Conservation (phyloP, 64 coral and sea anemone species). For the Anthopleura sola region DNA sequence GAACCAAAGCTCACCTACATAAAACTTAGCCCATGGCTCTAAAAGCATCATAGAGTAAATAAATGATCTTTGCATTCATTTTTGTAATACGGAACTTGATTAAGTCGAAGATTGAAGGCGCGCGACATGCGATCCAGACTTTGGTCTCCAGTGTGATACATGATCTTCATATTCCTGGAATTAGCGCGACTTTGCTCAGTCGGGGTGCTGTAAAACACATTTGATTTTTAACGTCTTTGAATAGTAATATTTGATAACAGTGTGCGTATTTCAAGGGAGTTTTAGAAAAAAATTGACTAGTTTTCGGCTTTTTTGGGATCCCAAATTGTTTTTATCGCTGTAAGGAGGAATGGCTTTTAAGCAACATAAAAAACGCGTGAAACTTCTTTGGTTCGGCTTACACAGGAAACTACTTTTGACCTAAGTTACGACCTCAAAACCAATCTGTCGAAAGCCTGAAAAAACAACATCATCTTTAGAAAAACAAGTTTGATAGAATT, state of each 20-base stretch:
- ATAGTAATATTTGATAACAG: background rate
- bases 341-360: no score
- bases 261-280: background rate
- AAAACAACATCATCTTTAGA: background rate
- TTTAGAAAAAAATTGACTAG: background rate
- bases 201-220: background rate
- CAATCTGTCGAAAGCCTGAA: background rate
- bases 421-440: background rate
- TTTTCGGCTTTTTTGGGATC: background rate
- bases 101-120: background rate
- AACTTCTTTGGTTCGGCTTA: no score
- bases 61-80: background rate
- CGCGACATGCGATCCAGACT: constrained; percentile 6
- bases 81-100: background rate
- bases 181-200: background rate
- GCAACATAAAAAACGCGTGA: no score
- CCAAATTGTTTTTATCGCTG: background rate
- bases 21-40: background rate
- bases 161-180: background rate
- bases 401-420: background rate
- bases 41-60: constrained; percentile 2
- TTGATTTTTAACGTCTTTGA: background rate
- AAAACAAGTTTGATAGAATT: background rate
- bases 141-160: background rate
- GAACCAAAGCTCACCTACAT: background rate